These are phyloP conservation scores for Pseudomyrmex pallidus DNA, from an alignment of 1,140 invertebrate genomes.

Conservation along the genomic window DNA sequence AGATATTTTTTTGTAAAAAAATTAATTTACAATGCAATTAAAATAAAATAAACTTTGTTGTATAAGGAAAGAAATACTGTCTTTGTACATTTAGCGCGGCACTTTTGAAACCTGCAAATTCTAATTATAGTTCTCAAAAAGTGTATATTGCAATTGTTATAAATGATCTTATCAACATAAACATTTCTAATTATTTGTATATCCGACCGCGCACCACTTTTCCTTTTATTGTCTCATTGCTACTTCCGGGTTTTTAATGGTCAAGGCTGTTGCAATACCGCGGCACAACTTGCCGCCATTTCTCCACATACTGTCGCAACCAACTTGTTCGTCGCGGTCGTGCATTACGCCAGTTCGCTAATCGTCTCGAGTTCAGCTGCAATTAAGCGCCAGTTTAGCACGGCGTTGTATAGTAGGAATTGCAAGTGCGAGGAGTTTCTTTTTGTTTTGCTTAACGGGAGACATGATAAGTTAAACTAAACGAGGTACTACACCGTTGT, in stretches of 20 bases:
- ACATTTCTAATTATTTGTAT: too few species aligned
- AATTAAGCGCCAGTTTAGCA: constrained; percentile 64
- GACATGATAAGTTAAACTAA: constrained; percentile 40
- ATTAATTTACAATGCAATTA: too few species aligned
- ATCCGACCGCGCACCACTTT: neutral
- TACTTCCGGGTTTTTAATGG: constrained; percentile 44
- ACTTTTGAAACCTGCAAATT: too few species aligned
- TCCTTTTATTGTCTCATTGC: neutral
- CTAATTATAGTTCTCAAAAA: too few species aligned
- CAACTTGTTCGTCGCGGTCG: constrained; percentile 44
- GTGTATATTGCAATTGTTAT: too few species aligned
- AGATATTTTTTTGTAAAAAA: neutral
- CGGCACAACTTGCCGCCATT: constrained; percentile 32
- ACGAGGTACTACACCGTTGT: constrained; percentile 2
- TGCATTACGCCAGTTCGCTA: constrained; percentile 48
- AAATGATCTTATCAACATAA: too few species aligned
- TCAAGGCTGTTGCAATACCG: constrained; percentile 33
- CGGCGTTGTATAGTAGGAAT: constrained; percentile 39
- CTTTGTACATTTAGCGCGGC: too few species aligned
- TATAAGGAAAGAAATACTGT: too few species aligned
- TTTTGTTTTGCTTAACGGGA: constrained; percentile 21
- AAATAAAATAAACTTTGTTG: too few species aligned
- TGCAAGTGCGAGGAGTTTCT: constrained; percentile 27
- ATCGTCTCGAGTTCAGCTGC: constrained; percentile 63
- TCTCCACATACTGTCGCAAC: constrained; percentile 24